Base-by-base conservation (phyloP, 1,140 invertebrate genomes). In the Trissolcus basalis region DNA sequence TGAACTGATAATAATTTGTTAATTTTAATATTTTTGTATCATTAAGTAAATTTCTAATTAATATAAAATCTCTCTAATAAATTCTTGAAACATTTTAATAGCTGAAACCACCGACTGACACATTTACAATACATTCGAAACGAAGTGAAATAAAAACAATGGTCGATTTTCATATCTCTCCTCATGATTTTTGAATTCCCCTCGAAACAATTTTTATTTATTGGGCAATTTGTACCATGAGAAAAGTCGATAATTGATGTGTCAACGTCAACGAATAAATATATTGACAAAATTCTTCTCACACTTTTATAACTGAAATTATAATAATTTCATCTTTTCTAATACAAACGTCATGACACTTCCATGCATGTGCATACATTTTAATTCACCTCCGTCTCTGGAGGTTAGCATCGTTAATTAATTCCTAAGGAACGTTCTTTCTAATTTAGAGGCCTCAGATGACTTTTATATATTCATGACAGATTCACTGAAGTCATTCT, bases 401-500 rank as follows among this genome's bases (percentile, higher is more conserved):
- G 13, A 55, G 14, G 12, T 8, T 45, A 14, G 43, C 5, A 50
- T 56, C 48, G 5, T 60, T 47, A 53, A 60, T 69, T 59, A 47
- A 67, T 58, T 58, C 19, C 43, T 16, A 10, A 35, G 49, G 58
- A 68, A 68, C 39, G 65, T 43, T 50, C 32, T 60, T 60, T 61
- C 45, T 61, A 61, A 70, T 70, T 54, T 47, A 1, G 14, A 60
- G 19, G 32, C 41, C 43, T 54, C 13, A 39, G 47, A 54, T 10
- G 55, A 60, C 36, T 11, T 54, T 55, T 49, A 47, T 33, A 33
- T 56, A 69, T 70, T 70, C 56, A 44, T 44, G 43, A 48, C 36
- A 50, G 13, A 50, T 49, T 70, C 33, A 59, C 35, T 12, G 12
- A 56, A 70, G n/a, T 55, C 67, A 70, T 61, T 61, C 41, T 64